Base-by-base conservation (phyloP, 2,888 invertebrate species). In the Parnassius apollo region DNA sequence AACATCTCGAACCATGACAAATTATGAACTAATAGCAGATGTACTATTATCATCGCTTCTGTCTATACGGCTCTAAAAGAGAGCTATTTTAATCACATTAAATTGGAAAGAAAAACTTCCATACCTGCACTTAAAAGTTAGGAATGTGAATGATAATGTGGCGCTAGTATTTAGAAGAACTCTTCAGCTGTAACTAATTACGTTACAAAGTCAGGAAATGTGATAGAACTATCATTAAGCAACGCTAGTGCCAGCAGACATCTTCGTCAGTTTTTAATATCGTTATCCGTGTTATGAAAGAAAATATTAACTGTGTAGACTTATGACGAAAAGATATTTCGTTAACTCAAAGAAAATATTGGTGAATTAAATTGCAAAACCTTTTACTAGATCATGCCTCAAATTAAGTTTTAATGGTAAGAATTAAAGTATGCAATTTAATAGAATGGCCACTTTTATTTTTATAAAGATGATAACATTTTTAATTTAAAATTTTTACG, bases 131-230 rank as follows among this genome's bases (percentile, higher is more conserved):
- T 48, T 9, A 13, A 52, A 10, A 25, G 44, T 48, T 11, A 42
- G 51, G 57, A 53, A 42, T 58, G 59, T 48, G 7, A 22, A 60
- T 42, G 42, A 25, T 57, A 44, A 57, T 59, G 49, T 50, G 48
- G 49, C 59, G 57, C 57, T 52, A 42, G 42, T 49, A 11, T 52
- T 56, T 61, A 42, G 45, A 44, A 1, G 42, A 22, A n/a, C 45
- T 44, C 42, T 12, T 22, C n/a, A 44, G 49, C 53, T 53, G 8
- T 57, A 46, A 49, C 62, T 11, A 49, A 57, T 57, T 61, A 45
- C 45, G 18, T 22, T 51, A 12, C 42, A 7, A 22, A 49, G 50
- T 50, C n/a, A 12, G 55, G 22, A 48, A 53, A 53, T 51, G 9
- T 44, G 10, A 22, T 45, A 42, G 22, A 45, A 45, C 45, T n/a